These are phyloP conservation scores for Cryptocheilus praepositus DNA, from an alignment of 2,888 invertebrate genomes.

Conservation along the genomic window DNA sequence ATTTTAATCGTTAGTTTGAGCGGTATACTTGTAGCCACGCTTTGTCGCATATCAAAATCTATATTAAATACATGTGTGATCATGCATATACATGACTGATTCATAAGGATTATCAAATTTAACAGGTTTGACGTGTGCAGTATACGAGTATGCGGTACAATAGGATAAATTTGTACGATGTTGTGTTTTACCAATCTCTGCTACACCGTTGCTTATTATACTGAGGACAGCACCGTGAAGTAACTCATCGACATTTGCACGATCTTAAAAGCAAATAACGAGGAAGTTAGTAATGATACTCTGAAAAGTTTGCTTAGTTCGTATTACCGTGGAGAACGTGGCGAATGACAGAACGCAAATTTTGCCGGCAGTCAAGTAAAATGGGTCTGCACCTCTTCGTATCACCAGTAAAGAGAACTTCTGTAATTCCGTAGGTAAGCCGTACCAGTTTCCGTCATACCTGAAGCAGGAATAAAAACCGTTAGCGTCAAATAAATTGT, in stretches of 20 bases:
- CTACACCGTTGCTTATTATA: not conserved
- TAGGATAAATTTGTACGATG: no score
- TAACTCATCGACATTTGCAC: constrained; percentile 5
- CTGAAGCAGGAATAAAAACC: not conserved
- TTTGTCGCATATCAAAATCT: not conserved
- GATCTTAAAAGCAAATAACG: constrained; percentile 1
- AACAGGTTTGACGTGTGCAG: no score
- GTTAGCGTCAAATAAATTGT: no score
- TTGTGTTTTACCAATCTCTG: no score
- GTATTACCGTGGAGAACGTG: constrained; percentile 26
- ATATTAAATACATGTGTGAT: not conserved
- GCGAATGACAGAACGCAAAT: constrained; percentile 22
- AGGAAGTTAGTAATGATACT: not conserved
- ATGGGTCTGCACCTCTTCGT: constrained; percentile 10
- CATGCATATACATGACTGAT: not conserved
- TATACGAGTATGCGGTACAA: no score
- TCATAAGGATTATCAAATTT: no score
- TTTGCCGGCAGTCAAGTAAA: constrained; percentile 25
- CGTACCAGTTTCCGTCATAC: constrained; percentile 25
- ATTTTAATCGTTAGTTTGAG: no score
- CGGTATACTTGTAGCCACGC: no score
- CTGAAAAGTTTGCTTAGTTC: not conserved
- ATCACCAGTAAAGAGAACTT: constrained; percentile 19
- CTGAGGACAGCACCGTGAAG: constrained; percentile 10
- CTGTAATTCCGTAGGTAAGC: constrained; percentile 12